Base-by-base conservation (phyloP, 2,113 vertebrate species). In the Ginglymostoma cirratum region DNA sequence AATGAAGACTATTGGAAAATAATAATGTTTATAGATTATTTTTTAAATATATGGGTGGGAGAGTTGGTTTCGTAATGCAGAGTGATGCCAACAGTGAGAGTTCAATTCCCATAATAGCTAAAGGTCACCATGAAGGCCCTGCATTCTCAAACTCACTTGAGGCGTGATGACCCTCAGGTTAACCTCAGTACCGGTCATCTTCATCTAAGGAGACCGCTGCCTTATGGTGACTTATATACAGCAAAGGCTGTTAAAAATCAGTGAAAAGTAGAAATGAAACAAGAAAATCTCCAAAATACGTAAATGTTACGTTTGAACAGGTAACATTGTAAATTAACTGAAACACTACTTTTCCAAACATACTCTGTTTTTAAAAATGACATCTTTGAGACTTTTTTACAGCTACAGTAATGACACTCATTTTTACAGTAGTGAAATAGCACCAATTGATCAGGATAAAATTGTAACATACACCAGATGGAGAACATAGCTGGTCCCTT, bases 1-100 rank as follows among this genome's bases (percentile, higher is more conserved):
- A 55, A 89, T 55, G 48, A 89, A 87, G 85, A 87, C 45, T 30
- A 89, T 30, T 55, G 86, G 86, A 89, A 89, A 48, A 89, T 89
- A 27, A 21, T 4, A 45, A 83, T 83, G 0, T 6, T 42, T 42
- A 83, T 38, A 83, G 12, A 61, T 61, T 61, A 61, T 61, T 61
- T 61, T 61, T 61, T 61, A 61, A 61, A 61, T 12, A 61, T 61
- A 61, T 0, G 0, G 55, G 5, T 7, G 7, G 55, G 55, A 0
- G 7, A 61, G 55, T 1, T 12, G 55, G 55, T 10, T 61, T 61
- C 45, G 55, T 12, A 61, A 61, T 61, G 10, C 55, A 61, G 55
- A 61, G 7, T 61, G 55, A 61, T 61, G 55, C 55, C 55, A 7
- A 5, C 55, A 61, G 0, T 61, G 55, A 10, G 55, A 61, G 55